phyloP scores from a whole-genome alignment of 2,113 vertebrate species.

The Scolopax mira region DNA sequence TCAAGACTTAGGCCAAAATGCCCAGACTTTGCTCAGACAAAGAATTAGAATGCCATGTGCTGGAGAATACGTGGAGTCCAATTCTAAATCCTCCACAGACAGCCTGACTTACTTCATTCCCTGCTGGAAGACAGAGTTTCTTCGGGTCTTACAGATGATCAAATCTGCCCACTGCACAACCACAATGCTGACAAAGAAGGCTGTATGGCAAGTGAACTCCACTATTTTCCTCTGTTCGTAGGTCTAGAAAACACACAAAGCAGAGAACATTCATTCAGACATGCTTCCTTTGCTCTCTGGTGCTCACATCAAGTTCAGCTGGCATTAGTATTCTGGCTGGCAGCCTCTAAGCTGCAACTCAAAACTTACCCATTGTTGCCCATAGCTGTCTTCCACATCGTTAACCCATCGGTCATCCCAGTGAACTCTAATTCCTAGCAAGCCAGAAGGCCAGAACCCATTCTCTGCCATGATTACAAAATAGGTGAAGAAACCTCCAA shows the following conservation, averaged over 20 bases:
- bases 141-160: constrained; percentile 88
- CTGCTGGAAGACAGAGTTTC: constrained; percentile 89
- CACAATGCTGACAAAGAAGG: constrained; percentile 89
- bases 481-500: constrained; percentile 87
- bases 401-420: constrained; percentile 86
- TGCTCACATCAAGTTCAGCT: not conserved
- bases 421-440: constrained; percentile 78
- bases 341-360: not conserved
- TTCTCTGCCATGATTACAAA: constrained; percentile 85
- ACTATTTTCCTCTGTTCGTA: constrained; percentile 88
- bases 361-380: constrained; percentile 83
- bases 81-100: not conserved
- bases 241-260: constrained; percentile 69
- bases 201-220: constrained; percentile 88
- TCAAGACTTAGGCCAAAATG: not conserved
- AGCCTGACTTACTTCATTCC: constrained; percentile 84
- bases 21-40: not conserved
- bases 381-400: constrained; percentile 84
- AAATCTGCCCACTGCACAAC: constrained; percentile 89
- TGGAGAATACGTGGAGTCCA: not conserved
- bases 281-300: not conserved
- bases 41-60: not conserved
- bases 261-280: not conserved
- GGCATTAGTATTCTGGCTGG: not conserved
- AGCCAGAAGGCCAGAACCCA: constrained; percentile 76